Conservation (phyloP, 1,140 invertebrate species). For the Panagrolaimus sp. region DNA sequence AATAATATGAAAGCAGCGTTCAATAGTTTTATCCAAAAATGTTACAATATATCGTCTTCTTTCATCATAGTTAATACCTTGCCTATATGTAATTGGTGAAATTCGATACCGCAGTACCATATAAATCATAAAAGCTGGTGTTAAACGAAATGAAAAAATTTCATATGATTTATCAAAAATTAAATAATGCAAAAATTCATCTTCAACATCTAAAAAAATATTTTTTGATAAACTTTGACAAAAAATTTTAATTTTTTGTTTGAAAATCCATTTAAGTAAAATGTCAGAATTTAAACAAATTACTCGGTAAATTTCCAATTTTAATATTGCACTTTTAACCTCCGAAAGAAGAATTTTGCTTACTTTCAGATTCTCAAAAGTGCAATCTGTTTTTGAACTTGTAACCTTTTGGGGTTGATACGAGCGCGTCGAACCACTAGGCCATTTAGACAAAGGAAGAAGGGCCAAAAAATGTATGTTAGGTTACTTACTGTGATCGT, state of each 20-base stretch:
- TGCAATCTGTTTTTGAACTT: neutral
- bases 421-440: neutral
- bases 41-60: conserved; percentile 14
- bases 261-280: neutral
- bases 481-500: neutral
- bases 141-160: conserved; percentile 30
- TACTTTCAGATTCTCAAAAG: conserved; percentile 8
- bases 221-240: neutral
- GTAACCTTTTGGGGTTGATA: neutral
- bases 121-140: conserved; percentile 52
- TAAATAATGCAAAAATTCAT: conserved; percentile 17
- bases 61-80: conserved; percentile 26
- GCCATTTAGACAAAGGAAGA: neutral
- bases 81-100: conserved; percentile 22
- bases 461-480: neutral
- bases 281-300: neutral
- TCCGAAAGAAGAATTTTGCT: neutral
- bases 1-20: conserved; percentile 23
- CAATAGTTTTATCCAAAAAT: conserved; percentile 29
- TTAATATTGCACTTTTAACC: conserved; percentile 8
- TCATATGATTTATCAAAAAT: neutral
- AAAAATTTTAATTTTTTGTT: no score
- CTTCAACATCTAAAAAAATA: conserved; percentile 20
- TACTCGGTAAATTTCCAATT: conserved; percentile 1
- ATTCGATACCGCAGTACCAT: conserved; percentile 46